Evolutionary conservation across 2,888 invertebrate genomes (phyloP).

Genomic region (Danaus chrysippus): DNA sequence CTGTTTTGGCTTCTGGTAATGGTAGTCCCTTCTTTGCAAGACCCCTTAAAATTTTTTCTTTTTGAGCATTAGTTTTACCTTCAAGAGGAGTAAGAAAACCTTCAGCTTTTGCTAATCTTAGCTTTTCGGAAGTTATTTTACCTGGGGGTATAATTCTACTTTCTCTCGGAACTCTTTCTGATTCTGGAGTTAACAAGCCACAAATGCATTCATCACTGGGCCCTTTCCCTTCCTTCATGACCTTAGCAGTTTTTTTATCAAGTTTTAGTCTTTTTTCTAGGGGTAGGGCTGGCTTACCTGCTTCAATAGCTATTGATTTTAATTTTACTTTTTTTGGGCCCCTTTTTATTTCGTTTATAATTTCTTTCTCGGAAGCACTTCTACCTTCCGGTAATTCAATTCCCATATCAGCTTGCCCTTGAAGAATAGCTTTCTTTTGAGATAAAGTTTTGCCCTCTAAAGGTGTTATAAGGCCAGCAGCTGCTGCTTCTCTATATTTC

Average conservation of each 20-base stretch:
- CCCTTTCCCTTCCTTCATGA: slow-evolving; percentile 42
- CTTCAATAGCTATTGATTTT: slow-evolving; percentile 14
- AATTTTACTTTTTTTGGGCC: neutral
- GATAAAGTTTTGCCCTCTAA: slow-evolving; percentile 34
- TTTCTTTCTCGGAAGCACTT: slow-evolving; percentile 14
- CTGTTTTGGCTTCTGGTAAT: slow-evolving; percentile 33
- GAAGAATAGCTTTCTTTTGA: slow-evolving; percentile 34
- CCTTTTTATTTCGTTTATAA: neutral
- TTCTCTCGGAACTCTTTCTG: slow-evolving; percentile 25
- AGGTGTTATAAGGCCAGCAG: slow-evolving; percentile 34
- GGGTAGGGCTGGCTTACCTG: slow-evolving; percentile 13
- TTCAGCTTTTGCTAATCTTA: slow-evolving; percentile 31
- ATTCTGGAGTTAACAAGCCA: slow-evolving; percentile 36
- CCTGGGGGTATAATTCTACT: slow-evolving; percentile 1
- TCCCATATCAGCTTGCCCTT: slow-evolving; percentile 18
- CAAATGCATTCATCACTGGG: slow-evolving; percentile 46
- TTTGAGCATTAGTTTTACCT: slow-evolving; percentile 35
- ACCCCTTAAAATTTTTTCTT: slow-evolving; percentile 38
- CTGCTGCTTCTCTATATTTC: slow-evolving; percentile 32
- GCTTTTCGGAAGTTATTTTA: slow-evolving; percentile 12
- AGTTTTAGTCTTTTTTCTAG: slow-evolving; percentile 33
- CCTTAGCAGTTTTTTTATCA: slow-evolving; percentile 37
- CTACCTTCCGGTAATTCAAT: slow-evolving; percentile 7
- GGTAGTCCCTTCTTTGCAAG: slow-evolving; percentile 32
- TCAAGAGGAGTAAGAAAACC: slow-evolving; percentile 38